Evolutionary conservation across 2,113 vertebrate genomes (phyloP), one percentile per base, ranked within the genome.

Genomic region (Hymenochirus boettgeri): DNA sequence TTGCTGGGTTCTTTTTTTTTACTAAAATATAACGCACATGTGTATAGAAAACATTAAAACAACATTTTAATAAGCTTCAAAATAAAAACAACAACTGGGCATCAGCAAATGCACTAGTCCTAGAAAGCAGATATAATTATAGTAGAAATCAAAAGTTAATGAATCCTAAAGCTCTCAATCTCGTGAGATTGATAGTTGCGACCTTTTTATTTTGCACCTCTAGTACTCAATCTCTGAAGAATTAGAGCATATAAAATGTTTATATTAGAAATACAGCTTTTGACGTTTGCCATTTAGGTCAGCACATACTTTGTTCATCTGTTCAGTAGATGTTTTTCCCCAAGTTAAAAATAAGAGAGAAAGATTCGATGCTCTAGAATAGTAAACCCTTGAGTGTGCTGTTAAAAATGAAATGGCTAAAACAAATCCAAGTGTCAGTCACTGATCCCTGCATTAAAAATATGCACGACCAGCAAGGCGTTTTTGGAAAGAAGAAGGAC

Each of bases 231-330:
- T 63, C 47, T 27, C 9, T 13, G 57, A 66, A 59, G 61, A 77
- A 74, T 70, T 77, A 65, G 64, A 77, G 67, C 67, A 0, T 64
- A 53, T 63, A 2, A 54, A 73, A 70, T 59, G 17, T n/a, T 55
- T 59, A 67, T 61, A 61, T 71, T 71, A 70, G 62, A 73, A 62
- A 74, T 0, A 1, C 35, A 65, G 57, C 35, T 55, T 31, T 1
- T 58, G 31, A 2, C 72, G 65, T 33, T 55, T 62, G 67, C 50
- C 53, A 63, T 61, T 26, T 72, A 73, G 70, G 59, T 72, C 67
- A 78, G 64, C 62, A 61, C 35, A 50, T 45, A 46, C 48, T 52
- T 67, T 66, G 62, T 72, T 70, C 56, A 45, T 70, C 53, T 65
- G 64, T 35, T 73, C 70, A 67, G 58, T 70, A 69, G 54, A 47